These are phyloP conservation scores for Coelogynopora nodosa DNA, from an alignment of 2,888 invertebrate genomes.

Conservation along the genomic window DNA sequence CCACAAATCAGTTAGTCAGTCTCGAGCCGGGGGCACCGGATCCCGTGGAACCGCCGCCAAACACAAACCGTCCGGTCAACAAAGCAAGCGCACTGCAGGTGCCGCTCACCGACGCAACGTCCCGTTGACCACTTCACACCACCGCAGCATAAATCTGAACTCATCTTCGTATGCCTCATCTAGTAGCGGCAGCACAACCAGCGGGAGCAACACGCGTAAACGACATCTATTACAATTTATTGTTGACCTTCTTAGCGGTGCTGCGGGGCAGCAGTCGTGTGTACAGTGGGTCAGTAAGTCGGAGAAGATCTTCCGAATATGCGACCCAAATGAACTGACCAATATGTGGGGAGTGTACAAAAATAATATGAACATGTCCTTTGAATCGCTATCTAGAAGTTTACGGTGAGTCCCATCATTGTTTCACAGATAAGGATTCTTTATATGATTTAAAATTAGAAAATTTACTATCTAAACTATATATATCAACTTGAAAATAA, in stretches of 20 bases:
- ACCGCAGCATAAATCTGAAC: no score
- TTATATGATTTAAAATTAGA: neutral
- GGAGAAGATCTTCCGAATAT: constrained; percentile 42
- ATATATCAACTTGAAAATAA: no score
- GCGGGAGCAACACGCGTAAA: neutral
- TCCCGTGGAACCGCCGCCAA: neutral
- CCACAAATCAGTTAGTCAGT: neutral
- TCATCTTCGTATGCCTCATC: neutral
- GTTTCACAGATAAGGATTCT: neutral
- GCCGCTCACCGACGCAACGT: neutral
- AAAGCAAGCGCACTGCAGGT: neutral
- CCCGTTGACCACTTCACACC: neutral
- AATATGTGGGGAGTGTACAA: constrained; percentile 43
- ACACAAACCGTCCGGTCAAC: neutral
- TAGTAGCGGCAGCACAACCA: neutral
- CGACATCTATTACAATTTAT: constrained; percentile 44
- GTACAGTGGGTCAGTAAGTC: constrained; percentile 36
- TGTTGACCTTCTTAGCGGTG: constrained; percentile 36
- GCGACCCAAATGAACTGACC: constrained; percentile 41
- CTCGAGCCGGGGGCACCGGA: neutral
- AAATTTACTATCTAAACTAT: no score
- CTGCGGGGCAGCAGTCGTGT: neutral
- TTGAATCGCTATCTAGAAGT: constrained; percentile 40
- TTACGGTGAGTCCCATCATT: constrained; percentile 39
- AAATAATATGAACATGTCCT: constrained; percentile 44